Evolutionary conservation across 1,140 invertebrate species (phyloP).

Genomic region (Lasioglossum albipes): DNA sequence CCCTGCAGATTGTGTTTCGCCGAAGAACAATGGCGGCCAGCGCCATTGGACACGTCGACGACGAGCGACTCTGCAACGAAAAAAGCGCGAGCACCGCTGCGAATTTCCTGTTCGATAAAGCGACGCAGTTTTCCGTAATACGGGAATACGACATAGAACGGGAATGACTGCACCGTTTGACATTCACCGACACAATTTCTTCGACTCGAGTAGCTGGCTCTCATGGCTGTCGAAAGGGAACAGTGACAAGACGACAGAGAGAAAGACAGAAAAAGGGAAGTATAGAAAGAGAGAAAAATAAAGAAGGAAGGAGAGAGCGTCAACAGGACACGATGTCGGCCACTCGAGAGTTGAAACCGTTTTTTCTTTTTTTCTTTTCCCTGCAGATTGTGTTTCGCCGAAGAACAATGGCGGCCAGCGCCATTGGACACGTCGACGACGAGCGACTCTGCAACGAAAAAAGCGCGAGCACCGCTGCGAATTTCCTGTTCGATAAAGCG

Average conservation of each 20-base stretch:
- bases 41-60: slow-evolving; percentile 48
- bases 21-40: slow-evolving; percentile 43
- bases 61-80: not conserved
- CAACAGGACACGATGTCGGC: slow-evolving; percentile 47
- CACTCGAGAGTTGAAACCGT: slow-evolving; percentile 76
- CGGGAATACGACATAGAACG: not conserved
- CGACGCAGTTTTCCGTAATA: not conserved
- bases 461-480: slow-evolving; percentile 3
- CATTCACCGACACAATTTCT: not conserved
- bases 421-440: slow-evolving; percentile 44
- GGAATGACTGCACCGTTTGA: not conserved
- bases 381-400: not conserved
- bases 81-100: not conserved
- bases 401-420: slow-evolving; percentile 48
- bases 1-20: not conserved
- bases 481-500: not conserved
- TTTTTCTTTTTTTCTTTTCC: slow-evolving; percentile 54
- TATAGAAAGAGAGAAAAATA: no score
- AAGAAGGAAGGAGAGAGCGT: not conserved
- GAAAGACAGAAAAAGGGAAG: no score
- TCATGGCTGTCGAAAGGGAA: slow-evolving; percentile 34
- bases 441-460: not conserved
- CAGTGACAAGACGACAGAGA: slow-evolving; percentile 39
- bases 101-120: slow-evolving; percentile 4
- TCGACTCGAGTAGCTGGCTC: not conserved